phyloP scores from a whole-genome alignment of 2,797 vertebrate genomes.

The Gadopsis marmoratus region DNA sequence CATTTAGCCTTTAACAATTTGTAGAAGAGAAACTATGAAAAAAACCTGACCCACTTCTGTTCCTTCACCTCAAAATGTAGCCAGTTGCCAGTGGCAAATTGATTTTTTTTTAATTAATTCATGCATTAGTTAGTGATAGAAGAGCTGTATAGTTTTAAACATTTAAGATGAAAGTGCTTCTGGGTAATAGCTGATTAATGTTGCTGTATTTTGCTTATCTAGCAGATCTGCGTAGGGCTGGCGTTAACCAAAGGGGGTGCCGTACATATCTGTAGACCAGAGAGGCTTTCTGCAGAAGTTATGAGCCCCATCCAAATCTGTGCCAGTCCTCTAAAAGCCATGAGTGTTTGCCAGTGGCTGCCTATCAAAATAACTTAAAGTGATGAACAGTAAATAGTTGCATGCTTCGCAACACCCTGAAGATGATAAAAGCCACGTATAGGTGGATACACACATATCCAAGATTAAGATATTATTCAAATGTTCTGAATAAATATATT shows the following conservation, averaged over 20 bases:
- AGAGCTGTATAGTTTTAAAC: constrained; percentile 42
- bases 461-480: constrained; percentile 5
- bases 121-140: constrained; percentile 47
- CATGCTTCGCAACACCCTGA: constrained; percentile 28
- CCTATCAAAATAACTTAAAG: constrained; percentile 44
- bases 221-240: constrained; percentile 47
- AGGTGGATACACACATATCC: neutral
- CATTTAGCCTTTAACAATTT: neutral
- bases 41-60: constrained; percentile 29
- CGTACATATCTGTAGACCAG: constrained; percentile 40
- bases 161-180: constrained; percentile 48
- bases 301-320: constrained; percentile 47
- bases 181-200: constrained; percentile 66
- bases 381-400: constrained; percentile 30
- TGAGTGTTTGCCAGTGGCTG: constrained; percentile 33
- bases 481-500: constrained; percentile 17
- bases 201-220: constrained; percentile 67
- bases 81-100: constrained; percentile 6
- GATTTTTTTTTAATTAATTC: constrained; percentile 34
- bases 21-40: neutral
- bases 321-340: constrained; percentile 36
- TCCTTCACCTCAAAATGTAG: constrained; percentile 26
- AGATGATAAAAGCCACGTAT: neutral
- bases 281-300: constrained; percentile 60
- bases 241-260: constrained; percentile 56